Conservation (phyloP, 2,888 invertebrate genomes). For the Cephus rjabovi region DNA sequence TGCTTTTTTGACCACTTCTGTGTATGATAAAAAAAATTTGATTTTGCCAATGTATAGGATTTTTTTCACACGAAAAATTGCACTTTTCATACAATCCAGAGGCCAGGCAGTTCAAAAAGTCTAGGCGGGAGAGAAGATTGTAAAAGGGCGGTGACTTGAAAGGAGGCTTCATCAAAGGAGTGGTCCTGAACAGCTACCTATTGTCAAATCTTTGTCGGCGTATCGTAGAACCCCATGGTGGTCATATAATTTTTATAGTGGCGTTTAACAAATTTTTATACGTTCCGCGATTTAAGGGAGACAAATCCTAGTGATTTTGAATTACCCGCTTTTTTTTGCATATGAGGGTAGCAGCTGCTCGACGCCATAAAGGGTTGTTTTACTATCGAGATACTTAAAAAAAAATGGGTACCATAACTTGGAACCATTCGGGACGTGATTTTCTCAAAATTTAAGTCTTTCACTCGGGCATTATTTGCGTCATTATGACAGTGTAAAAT, state of each 20-base stretch:
- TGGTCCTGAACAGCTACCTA: slow-evolving; percentile 53
- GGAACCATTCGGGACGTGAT: neutral
- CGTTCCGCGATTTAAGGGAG: neutral
- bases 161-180: slow-evolving; percentile 62
- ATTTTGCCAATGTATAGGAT: neutral
- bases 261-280: slow-evolving; percentile 22
- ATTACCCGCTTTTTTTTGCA: neutral
- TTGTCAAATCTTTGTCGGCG: slow-evolving; percentile 35
- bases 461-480: slow-evolving; percentile 28
- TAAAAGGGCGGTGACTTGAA: slow-evolving; percentile 62
- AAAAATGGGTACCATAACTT: neutral
- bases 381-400: neutral
- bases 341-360: neutral
- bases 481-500: slow-evolving; percentile 45
- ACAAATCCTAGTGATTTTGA: neutral
- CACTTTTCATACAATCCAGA: neutral
- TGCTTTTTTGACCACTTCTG: neutral
- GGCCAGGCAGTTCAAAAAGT: neutral
- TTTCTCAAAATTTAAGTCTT: slow-evolving; percentile 7
- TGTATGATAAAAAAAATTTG: neutral
- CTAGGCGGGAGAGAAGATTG: slow-evolving; percentile 19
- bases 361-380: neutral
- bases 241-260: neutral
- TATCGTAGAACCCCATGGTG: neutral
- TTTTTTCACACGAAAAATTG: neutral